Evolutionary conservation across 2,113 vertebrate species (phyloP), one percentile per base, ranked within the genome.

Genomic region (Pica pica): DNA sequence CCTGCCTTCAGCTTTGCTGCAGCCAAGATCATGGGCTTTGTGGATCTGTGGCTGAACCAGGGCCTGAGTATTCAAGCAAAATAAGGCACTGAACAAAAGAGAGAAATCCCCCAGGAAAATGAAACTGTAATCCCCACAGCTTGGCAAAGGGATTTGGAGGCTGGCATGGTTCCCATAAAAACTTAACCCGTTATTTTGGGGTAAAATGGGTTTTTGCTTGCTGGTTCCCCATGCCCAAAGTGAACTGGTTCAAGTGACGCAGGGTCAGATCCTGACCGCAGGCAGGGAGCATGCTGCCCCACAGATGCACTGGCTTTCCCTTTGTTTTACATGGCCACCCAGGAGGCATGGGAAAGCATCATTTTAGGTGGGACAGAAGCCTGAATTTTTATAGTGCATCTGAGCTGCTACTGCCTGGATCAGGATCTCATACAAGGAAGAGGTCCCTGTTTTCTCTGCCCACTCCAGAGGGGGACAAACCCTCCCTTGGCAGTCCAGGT

Each of bases 41-140:
- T 0, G 0, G 67, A 67, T 80, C 78, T 31, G 64, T 60, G 65
- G 76, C 83, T 93, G 55, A 74, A 77, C 28, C 44, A 41, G 35
- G 47, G 79, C 33, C 57, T 39, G 78, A 77, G 35, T 37, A 89
- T 26, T 82, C 81, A 87, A 39, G 84, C 53, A 85, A 89, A 88
- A 93, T 56, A 94, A 86, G 83, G 93, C 88, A 88, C 8, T 33
- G 71, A 89, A 97, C 88, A 94, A 96, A 90, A 86, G 76, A 77
- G 65, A 96, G 84, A 94, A 95, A 95, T 95, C 95, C 93, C 81
- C 33, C 68, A 92, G 71, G 92, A 95, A 97, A 95, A 96, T 87
- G 76, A 92, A 97, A 97, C 88, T 71, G 22, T 95, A 95, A 96
- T 96, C 90, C 94, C 47, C 83, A 94, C 92, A 86, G 60, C 85